Conservation (phyloP, 2,888 invertebrate genomes). For the Onthophagus sagittarius region DNA sequence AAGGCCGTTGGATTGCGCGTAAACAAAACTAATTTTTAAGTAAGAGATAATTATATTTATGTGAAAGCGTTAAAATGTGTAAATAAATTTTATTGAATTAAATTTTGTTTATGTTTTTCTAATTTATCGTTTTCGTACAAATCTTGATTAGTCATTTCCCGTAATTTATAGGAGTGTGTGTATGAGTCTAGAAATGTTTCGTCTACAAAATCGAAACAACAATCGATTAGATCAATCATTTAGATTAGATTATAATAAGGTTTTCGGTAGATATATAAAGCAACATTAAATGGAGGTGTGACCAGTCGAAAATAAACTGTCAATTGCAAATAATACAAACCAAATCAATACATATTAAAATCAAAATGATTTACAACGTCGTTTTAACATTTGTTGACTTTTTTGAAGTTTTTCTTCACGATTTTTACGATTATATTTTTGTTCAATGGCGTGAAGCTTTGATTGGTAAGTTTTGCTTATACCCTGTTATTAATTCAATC, state of each 20-base stretch:
- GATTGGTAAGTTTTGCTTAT: not conserved
- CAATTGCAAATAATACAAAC: not conserved
- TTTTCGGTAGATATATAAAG: not conserved
- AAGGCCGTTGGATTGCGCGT: not conserved
- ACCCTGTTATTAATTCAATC: not conserved
- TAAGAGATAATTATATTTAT: slow-evolving; percentile 6
- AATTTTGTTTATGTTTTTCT: not conserved
- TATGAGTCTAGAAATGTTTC: not conserved
- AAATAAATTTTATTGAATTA: slow-evolving; percentile 11
- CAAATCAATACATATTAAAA: not conserved
- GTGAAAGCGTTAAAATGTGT: not conserved
- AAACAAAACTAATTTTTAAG: not conserved
- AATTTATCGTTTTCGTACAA: too few relatives aligned
- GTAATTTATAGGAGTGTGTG: not conserved
- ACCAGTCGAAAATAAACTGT: not conserved
- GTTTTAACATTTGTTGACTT: slow-evolving; percentile 1
- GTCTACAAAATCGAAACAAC: not conserved
- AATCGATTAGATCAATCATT: not conserved
- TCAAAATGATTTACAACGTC: slow-evolving; percentile 3
- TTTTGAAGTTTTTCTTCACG: slow-evolving; percentile 4
- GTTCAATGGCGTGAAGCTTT: slow-evolving; percentile 1
- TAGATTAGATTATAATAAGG: not conserved
- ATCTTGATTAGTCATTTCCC: not conserved
- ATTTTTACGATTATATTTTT: slow-evolving; percentile 11
- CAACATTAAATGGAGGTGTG: not conserved